Percentiles rank a stretch among this genome's conserved stretches.
phyloP scores from a whole-genome alignment of 1,140 invertebrate genomes.

The Paraescarpia echinospica region DNA sequence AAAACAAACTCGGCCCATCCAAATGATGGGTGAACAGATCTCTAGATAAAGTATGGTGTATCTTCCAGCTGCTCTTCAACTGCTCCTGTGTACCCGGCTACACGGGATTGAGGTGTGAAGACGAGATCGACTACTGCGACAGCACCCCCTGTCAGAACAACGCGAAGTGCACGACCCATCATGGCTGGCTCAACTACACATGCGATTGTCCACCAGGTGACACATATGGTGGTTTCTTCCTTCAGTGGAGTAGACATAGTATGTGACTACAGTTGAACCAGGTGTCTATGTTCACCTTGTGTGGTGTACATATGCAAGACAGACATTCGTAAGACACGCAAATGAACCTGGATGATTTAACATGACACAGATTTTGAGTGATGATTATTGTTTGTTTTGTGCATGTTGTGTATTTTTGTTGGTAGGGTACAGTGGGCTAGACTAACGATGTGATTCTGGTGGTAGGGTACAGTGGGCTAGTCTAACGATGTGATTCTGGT shows the following conservation, averaged over 20 bases:
- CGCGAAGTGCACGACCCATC: constrained; percentile 25
- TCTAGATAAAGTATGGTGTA: too few species aligned
- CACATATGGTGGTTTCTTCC: background rate
- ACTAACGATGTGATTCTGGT: background rate
- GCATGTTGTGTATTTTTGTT: background rate
- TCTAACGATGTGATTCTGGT: too few species aligned
- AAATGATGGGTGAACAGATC: too few species aligned
- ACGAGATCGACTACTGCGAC: constrained; percentile 43
- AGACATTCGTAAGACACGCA: too few species aligned
- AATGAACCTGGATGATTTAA: too few species aligned
- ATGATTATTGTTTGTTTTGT: background rate
- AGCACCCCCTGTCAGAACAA: constrained; percentile 30
- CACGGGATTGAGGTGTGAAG: constrained; percentile 34
- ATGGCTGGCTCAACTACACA: constrained; percentile 25
- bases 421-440: constrained; percentile 14
- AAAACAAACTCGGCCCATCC: too few species aligned
- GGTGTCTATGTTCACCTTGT: too few species aligned
- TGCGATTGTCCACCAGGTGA: constrained; percentile 22
- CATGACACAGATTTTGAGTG: too few species aligned
- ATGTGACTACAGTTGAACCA: background rate
- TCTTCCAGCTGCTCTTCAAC: constrained; percentile 44
- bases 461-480: too few species aligned
- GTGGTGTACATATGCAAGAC: too few species aligned
- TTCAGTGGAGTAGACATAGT: background rate
- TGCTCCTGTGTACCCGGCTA: constrained; percentile 73